Base-by-base conservation (phyloP, 1,140 invertebrate genomes). In the Calephelis nemesis region DNA sequence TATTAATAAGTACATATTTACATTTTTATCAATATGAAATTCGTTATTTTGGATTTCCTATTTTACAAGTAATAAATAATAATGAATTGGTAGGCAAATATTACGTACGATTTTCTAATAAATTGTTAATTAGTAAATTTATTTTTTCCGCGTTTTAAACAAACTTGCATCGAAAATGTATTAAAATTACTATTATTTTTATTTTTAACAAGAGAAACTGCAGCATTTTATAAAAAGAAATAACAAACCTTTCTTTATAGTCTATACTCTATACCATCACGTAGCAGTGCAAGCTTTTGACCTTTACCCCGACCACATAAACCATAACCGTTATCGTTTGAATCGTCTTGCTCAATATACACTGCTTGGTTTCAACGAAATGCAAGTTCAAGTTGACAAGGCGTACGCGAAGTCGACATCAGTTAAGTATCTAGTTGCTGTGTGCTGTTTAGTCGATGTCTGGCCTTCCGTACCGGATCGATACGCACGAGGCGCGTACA, bases 191-290 rank as follows among this genome's bases (percentile, higher is more conserved):
- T 30, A 30, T 30, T 2, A 30, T 30, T 30, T 30, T 30, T 30
- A 30, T 30, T 30, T 30, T 2, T 4, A 30, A 45, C 42, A 7
- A 45, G 6, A 60, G 12, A 60, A 7, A 40, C 19, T 39, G 54
- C 54, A 40, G 54, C 54, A 60, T 60, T 30, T 30, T 30, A 30
- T 30, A 30, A 30, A 30, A 30, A 30, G 30, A 30, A 39, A 60
- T 39, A 39, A 54, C 15, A 58, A 66, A 30, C 30, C 30, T 30
- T 30, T 85, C 83, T 83, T 83, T 85, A 83, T 45, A 81, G 75
- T 79, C 73, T 68, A 76, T 79, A 80, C 30, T 30, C 30, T 4
- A 85, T 85, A 79, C 74, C 77, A 78, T 81, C 82, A 84, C 82
- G 82, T 73, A 80, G 75, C 67, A 65, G 71, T 65, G 63, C 73